Conservation (phyloP, 30 jellyfish, hydroid and myxozoan species). For the Aurelia sp. region DNA sequence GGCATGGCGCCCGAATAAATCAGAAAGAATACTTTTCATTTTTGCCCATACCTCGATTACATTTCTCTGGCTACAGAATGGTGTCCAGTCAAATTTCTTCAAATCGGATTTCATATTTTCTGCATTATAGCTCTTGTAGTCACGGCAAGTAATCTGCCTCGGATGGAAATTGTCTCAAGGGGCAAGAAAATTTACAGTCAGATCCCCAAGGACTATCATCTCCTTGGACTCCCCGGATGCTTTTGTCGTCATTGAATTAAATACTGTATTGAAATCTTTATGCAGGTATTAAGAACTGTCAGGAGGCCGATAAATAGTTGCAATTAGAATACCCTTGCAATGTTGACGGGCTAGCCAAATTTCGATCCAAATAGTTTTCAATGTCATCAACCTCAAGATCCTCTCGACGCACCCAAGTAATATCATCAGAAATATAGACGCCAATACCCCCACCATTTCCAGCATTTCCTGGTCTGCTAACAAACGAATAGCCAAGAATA, state of each 20-base stretch:
- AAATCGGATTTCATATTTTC: constrained; percentile 28
- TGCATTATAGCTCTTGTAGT: constrained; percentile 12
- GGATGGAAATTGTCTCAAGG: constrained; percentile 21
- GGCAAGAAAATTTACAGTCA: constrained; percentile 16
- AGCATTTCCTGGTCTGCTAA: constrained; percentile 60
- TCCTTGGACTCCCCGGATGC: constrained; percentile 62
- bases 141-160: constrained; percentile 37
- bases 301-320: no score
- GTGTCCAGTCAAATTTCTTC: constrained; percentile 23
- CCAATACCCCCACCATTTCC: no score
- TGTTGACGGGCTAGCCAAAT: constrained; percentile 46
- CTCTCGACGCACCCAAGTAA: no score
- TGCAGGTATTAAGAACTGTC: constrained; percentile 50
- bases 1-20: no score
- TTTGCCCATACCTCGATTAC: no score
- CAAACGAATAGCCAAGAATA: constrained; percentile 70
- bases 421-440: no score
- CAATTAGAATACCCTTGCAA: constrained; percentile 52
- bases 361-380: no score
- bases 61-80: constrained; percentile 35
- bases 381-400: no score
- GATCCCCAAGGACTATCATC: constrained; percentile 31
- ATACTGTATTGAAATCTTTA: constrained; percentile 21
- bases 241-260: constrained; percentile 33
- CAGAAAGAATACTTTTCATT: no score